Conservation (phyloP, 2,113 vertebrate genomes). For the Hemibagrus wyckioides region DNA sequence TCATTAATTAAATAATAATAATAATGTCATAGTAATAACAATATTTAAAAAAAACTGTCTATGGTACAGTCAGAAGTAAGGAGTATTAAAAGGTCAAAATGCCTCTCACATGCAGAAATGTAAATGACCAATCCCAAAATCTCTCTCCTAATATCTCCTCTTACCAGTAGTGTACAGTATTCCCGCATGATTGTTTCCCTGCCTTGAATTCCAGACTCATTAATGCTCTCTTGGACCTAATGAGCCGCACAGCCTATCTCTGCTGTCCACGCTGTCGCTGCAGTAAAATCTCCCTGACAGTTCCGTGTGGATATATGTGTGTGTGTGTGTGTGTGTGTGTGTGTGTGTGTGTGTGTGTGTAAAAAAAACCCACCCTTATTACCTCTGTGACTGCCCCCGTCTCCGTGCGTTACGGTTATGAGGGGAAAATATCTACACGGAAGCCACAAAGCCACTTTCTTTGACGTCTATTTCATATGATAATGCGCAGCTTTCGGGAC, state of each 20-base stretch:
- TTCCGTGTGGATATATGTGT: slow-evolving; percentile 7
- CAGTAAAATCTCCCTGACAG: slow-evolving; percentile 16
- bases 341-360: slow-evolving; percentile 10
- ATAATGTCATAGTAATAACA: no score
- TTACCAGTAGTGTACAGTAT: background rate
- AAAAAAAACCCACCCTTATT: slow-evolving; percentile 32
- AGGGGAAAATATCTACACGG: background rate
- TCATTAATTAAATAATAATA: no score
- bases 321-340: slow-evolving; percentile 26
- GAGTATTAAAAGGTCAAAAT: background rate
- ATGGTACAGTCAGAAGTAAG: background rate
- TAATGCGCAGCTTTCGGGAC: slow-evolving; percentile 9
- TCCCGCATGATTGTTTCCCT: background rate
- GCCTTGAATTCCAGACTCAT: background rate
- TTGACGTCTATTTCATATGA: slow-evolving; percentile 17
- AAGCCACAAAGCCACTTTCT: slow-evolving; percentile 20
- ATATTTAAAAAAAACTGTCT: background rate
- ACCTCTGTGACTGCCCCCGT: background rate
- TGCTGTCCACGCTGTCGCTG: background rate
- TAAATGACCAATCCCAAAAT: background rate
- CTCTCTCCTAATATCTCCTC: background rate
- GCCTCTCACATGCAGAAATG: background rate
- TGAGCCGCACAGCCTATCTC: background rate
- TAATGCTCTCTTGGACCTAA: background rate
- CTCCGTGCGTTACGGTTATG: background rate